These are phyloP conservation scores for Andricus quercusramuli DNA, from an alignment of 2,888 invertebrate genomes.

Conservation along the genomic window DNA sequence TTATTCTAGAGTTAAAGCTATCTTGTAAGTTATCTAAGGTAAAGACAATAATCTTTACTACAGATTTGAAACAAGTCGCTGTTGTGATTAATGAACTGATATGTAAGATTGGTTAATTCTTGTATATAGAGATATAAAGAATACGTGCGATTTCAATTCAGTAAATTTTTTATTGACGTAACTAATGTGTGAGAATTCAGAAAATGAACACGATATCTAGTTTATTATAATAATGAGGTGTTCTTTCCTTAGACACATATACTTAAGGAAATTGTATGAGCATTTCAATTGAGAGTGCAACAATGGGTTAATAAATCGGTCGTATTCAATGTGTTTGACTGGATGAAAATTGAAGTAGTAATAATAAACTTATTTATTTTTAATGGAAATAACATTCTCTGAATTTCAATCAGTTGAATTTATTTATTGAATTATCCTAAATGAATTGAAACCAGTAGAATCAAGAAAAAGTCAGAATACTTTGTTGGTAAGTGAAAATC, in stretches of 20 bases:
- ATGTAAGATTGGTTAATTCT: background rate
- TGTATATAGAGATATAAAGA: background rate
- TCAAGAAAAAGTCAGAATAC: no score
- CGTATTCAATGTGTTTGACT: no score
- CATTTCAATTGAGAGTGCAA: background rate
- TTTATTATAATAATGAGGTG: background rate
- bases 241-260: background rate
- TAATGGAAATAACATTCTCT: no score
- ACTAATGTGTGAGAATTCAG: background rate
- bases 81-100: background rate
- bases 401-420: no score
- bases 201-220: background rate
- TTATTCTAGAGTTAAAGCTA: background rate
- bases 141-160: background rate
- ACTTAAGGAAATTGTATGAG: background rate
- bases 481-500: no score
- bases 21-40: background rate
- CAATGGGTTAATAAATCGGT: background rate
- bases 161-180: background rate
- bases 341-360: background rate
- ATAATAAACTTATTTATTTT: no score
- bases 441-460: no score
- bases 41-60: conserved; percentile 17
- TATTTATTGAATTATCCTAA: no score
- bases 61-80: background rate